Percentiles rank a stretch among this genome's conserved stretches.
These are phyloP conservation scores for Paraplagusia blochii DNA, from an alignment of 2,113 vertebrate genomes.

Conservation along the genomic window DNA sequence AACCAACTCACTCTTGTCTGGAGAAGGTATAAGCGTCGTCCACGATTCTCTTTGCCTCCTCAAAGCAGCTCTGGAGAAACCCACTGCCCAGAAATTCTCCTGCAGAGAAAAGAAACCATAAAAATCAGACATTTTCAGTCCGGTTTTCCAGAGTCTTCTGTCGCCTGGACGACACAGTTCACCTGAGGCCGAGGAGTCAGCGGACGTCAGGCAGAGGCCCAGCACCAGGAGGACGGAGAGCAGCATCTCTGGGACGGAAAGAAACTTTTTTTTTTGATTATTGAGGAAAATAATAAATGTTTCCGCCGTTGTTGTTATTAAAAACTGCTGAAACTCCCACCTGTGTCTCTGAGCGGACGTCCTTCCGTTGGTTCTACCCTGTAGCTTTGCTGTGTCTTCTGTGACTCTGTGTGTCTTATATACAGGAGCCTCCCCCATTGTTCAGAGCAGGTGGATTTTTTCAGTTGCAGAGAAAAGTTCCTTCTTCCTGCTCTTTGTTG, in stretches of 20 bases:
- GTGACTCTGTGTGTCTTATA: conserved; percentile 13
- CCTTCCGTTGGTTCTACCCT: too few species aligned
- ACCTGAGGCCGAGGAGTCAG: conserved; percentile 50
- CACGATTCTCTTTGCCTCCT: conserved; percentile 72
- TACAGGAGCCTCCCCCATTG: conserved; percentile 32
- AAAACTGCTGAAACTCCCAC: conserved; percentile 21
- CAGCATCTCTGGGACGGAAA: conserved; percentile 64
- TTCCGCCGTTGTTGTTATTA: too few species aligned
- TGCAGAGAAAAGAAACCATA: conserved; percentile 9
- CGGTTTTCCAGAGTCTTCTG: background rate
- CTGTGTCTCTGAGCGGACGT: conserved; percentile 10
- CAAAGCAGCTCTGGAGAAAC: conserved; percentile 68
- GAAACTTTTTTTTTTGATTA: too few species aligned
- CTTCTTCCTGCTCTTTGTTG: conserved; percentile 50
- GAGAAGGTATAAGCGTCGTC: conserved; percentile 77
- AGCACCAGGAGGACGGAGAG: conserved; percentile 50
- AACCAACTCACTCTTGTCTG: conserved; percentile 55
- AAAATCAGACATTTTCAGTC: background rate
- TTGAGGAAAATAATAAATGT: background rate
- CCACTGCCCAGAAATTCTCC: conserved; percentile 48
- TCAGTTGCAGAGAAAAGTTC: conserved; percentile 40
- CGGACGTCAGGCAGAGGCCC: conserved; percentile 48
- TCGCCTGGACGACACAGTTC: background rate
- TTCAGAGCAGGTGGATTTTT: conserved; percentile 6
- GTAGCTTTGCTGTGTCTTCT: background rate